Evolutionary conservation across 1,140 invertebrate genomes (phyloP).

Genomic region (Conus ventricosus): DNA sequence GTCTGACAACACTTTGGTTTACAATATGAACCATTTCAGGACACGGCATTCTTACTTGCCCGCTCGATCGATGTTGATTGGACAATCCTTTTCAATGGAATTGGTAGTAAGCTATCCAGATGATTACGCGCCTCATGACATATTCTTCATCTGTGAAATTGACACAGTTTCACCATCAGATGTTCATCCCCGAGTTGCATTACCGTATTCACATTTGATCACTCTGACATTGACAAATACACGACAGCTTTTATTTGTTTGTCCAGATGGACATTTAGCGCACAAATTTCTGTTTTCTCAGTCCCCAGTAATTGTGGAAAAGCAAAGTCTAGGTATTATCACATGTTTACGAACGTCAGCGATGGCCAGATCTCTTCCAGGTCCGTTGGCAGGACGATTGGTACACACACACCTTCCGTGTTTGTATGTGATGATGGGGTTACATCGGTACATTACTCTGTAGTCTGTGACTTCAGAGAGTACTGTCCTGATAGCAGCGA

Average conservation of each 20-base stretch:
- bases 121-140: too few species aligned
- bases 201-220: background rate
- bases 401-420: too few species aligned
- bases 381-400: background rate
- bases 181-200: background rate
- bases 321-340: background rate
- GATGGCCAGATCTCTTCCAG: background rate
- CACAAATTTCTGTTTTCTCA: background rate
- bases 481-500: background rate
- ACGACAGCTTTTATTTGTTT: background rate
- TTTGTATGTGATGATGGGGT: background rate
- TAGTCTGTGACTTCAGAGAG: background rate
- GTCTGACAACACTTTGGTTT: background rate
- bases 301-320: background rate
- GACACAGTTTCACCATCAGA: background rate
- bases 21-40: background rate
- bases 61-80: background rate
- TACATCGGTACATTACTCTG: background rate
- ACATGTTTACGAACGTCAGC: background rate
- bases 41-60: background rate
- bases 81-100: background rate
- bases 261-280: background rate
- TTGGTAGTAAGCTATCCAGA: background rate
- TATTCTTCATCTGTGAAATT: too few species aligned
- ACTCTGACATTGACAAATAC: background rate